Evolutionary conservation across 2,888 invertebrate genomes (phyloP), one percentile per base, ranked within the genome.

Genomic region (Pandemis cinnamomeana): DNA sequence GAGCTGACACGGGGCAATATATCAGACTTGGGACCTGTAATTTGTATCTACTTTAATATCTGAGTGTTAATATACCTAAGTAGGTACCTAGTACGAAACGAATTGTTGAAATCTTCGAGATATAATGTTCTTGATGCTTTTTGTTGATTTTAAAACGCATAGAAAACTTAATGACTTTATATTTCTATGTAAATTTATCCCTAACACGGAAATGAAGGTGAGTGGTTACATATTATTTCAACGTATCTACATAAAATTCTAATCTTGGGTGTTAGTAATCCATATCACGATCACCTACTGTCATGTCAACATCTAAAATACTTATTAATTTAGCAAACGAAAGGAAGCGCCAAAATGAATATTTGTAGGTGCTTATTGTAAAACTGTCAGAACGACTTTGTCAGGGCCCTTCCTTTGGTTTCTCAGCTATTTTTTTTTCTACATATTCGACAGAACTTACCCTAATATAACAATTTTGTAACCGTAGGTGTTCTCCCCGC

Each of bases 401-500:
- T 11, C 10, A 46, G 4, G 46, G 46, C 4, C 10, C 46, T 46
- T 46, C 46, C 46, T 46, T 46, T 11, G 46, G 11, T 46, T 46
- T 46, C 10, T 11, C 10, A 10, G 4, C 46, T 46, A 46, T 11
- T 3, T 11, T 36, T 36, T 36, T 36, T 36, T 36, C 27, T 36
- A 36, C 46, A 11, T 46, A 46, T 11, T 46, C 11, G 46, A 46
- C 46, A 11, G 46, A 11, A 51, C 48, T 51, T 51, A 51, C 48
- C 48, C 48, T 51, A 11, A 51, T 51, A 6, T n/a, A 51, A n/a
- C n/a, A 51, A 51, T 51, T n/a, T 15, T 15, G 5, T 53, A 53
- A 53, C 53, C 8, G 15, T 15, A 53, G 53, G 15, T 67, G 27
- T 58, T 20, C 10, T 72, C 20, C 60, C 27, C 27, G 44, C 94